phyloP scores from a whole-genome alignment of 2,888 invertebrate species.

The Rotaria sp. region DNA sequence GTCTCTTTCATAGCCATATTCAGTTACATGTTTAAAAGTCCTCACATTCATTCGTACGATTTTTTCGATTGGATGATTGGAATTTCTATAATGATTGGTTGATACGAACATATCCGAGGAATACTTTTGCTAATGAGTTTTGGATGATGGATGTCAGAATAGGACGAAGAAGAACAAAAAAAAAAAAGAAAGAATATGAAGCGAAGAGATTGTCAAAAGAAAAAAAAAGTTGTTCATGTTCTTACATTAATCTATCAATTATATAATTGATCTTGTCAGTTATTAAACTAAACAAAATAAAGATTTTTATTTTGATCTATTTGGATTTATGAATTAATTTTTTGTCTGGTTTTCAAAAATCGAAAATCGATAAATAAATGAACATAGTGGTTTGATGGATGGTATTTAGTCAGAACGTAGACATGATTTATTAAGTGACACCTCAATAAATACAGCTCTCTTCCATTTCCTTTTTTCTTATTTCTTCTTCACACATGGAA shows the following conservation, averaged over 20 bases:
- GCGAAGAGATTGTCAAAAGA: not conserved
- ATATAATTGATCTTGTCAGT: too few relatives aligned
- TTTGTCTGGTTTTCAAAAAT: too few relatives aligned
- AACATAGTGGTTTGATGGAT: not conserved
- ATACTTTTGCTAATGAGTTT: not conserved
- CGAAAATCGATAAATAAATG: not conserved
- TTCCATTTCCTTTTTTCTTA: not conserved
- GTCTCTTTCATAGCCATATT: not conserved
- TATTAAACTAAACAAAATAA: too few relatives aligned
- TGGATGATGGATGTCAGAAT: not conserved
- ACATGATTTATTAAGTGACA: not conserved
- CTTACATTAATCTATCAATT: too few relatives aligned
- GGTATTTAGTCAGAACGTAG: not conserved
- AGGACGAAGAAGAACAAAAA: not conserved
- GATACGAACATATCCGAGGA: not conserved
- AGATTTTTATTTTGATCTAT: too few relatives aligned
- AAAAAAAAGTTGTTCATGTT: too few relatives aligned
- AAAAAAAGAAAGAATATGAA: not conserved
- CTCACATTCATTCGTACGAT: not conserved
- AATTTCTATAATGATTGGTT: not conserved
- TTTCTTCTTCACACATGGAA: not conserved
- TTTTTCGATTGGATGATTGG: not conserved
- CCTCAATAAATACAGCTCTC: not conserved
- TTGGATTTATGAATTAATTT: too few relatives aligned
- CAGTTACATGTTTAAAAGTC: constrained; percentile 1